Evolutionary conservation across 2,113 vertebrate genomes (phyloP).

Genomic region (Tragelaphus strepsiceros): DNA sequence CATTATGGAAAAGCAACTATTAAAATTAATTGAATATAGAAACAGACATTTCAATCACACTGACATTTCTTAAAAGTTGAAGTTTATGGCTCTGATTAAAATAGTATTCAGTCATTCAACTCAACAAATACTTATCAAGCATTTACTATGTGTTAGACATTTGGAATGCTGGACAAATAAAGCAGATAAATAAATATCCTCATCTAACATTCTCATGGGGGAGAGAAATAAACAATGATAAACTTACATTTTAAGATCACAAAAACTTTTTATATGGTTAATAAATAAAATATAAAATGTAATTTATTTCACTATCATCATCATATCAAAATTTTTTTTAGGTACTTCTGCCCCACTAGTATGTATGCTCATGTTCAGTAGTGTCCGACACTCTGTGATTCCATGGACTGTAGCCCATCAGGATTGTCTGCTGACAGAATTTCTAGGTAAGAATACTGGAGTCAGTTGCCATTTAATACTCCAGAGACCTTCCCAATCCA

Average conservation of each 20-base stretch:
- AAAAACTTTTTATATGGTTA: background rate
- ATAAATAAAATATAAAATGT: background rate
- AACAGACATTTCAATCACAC: background rate
- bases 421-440: background rate
- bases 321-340: background rate
- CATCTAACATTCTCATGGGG: background rate
- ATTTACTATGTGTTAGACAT: background rate
- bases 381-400: background rate
- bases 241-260: background rate
- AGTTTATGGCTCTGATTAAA: background rate
- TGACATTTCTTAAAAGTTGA: background rate
- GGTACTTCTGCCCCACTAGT: background rate
- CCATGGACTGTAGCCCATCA: background rate
- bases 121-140: background rate
- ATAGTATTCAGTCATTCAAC: background rate
- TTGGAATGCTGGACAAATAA: background rate
- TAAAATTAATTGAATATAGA: background rate
- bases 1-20: conserved; percentile 8
- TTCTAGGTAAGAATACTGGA: background rate
- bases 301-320: background rate
- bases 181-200: background rate
- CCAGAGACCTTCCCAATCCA: background rate
- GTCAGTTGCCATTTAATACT: background rate
- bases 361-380: background rate
- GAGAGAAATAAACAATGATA: background rate